These are phyloP conservation scores for Troilus luridus DNA, from an alignment of 2,888 invertebrate species.

Conservation along the genomic window DNA sequence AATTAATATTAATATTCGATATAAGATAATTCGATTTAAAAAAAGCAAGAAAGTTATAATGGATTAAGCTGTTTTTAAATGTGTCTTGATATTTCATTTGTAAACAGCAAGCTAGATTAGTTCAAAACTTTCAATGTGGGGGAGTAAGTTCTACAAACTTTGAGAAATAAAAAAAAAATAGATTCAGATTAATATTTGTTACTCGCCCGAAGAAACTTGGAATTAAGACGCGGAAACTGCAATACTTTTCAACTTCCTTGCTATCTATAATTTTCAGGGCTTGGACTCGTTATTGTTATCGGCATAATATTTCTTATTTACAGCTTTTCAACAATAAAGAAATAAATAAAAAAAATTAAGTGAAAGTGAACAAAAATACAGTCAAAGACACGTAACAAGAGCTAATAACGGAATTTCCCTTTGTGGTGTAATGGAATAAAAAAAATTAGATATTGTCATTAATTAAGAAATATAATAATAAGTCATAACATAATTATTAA, in stretches of 20 bases:
- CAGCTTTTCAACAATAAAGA: no score
- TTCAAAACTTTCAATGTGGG: not conserved
- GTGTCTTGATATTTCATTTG: not conserved
- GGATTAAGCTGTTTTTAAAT: no score
- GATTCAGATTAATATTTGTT: not conserved
- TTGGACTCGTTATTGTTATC: not conserved
- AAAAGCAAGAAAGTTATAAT: no score
- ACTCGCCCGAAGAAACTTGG: not conserved
- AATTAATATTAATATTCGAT: no score
- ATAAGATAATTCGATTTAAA: no score
- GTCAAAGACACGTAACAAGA: not conserved
- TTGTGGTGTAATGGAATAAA: not conserved
- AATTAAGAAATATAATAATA: not conserved
- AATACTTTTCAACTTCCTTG: not conserved
- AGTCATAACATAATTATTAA: no score
- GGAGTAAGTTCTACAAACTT: not conserved
- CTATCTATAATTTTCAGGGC: not conserved
- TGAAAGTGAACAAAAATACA: not conserved
- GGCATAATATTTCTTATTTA: no score
- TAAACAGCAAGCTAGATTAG: not conserved
- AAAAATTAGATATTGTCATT: not conserved
- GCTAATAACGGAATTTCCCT: not conserved
- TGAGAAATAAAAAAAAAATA: not conserved
- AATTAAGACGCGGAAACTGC: not conserved
- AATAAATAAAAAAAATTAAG: not conserved